Evolutionary conservation across 2,797 vertebrate species (phyloP), one percentile per base, ranked within the genome.

Genomic region (Anas acuta): DNA sequence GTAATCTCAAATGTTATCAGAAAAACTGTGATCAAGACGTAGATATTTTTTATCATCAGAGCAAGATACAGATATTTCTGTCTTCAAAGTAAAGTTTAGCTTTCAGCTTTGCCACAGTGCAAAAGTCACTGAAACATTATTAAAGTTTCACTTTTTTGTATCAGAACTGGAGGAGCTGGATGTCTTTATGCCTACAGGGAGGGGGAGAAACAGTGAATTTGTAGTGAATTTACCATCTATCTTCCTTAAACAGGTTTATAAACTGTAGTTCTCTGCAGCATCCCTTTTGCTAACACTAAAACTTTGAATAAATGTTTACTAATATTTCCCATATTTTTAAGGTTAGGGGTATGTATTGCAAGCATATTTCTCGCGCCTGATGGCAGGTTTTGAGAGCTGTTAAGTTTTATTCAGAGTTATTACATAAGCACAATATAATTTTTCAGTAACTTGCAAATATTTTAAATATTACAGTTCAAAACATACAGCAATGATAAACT

Each of bases 381-480:
- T 53, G 69, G 61, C 73, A 93, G 89, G 60, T 71, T 90, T 94
- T 74, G 84, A 90, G 90, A 75, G 32, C 66, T 66, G n/a, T 64
- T 80, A 92, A 88, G 58, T 76, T 98, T 98, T 97, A 98, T 98
- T 98, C 25, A 84, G 74, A 77, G 47, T 92, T 93, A 84, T 84
- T 95, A 91, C 53, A 88, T 54, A 94, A 96, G 54, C 45, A 87
- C 60, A 94, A 75, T 60, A 90, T 84, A 94, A 64, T 93, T 84
- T 62, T 73, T 74, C 73, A 90, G 13, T 83, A 90, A 74, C 79
- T 96, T 5, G 7, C 66, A 96, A 89, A 84, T 62, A 81, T 77
- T 86, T 92, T 41, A 76, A 77, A 33, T 62, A 69, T 39, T 93
- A 33, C 73, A 89, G 66, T 83, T 95, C 64, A 61, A 80, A 81